Conservation (phyloP, 2,888 invertebrate species). For the Cephus pygmeus region DNA sequence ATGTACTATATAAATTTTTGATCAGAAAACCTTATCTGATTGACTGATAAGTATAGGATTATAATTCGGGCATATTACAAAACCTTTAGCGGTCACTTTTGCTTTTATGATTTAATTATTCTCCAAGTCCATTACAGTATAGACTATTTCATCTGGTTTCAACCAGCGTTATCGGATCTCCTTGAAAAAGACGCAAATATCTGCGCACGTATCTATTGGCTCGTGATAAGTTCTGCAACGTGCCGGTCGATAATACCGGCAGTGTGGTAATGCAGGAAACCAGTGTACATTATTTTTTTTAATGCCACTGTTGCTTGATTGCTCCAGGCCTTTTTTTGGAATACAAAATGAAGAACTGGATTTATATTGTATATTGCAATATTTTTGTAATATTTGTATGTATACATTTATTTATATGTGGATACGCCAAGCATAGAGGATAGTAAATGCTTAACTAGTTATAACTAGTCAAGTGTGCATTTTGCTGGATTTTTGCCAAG, state of each 20-base stretch:
- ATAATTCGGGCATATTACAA: background rate
- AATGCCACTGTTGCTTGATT: no score
- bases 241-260: background rate
- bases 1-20: background rate
- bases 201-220: background rate
- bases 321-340: background rate
- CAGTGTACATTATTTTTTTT: background rate
- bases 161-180: background rate
- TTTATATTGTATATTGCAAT: background rate
- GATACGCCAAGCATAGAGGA: background rate
- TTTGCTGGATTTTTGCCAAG: background rate
- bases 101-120: background rate
- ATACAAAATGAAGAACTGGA: background rate
- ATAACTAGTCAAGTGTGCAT: background rate
- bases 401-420: background rate
- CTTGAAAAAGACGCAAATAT: background rate
- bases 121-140: background rate
- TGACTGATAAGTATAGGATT: background rate
- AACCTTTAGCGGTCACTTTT: background rate
- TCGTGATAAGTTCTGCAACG: background rate
- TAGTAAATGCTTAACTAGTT: background rate
- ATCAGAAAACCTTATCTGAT: background rate
- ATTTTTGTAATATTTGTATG: background rate
- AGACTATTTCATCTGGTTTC: background rate
- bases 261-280: background rate